Base-by-base conservation (phyloP, 2,797 vertebrate species). In the Lateolabrax maculatus region DNA sequence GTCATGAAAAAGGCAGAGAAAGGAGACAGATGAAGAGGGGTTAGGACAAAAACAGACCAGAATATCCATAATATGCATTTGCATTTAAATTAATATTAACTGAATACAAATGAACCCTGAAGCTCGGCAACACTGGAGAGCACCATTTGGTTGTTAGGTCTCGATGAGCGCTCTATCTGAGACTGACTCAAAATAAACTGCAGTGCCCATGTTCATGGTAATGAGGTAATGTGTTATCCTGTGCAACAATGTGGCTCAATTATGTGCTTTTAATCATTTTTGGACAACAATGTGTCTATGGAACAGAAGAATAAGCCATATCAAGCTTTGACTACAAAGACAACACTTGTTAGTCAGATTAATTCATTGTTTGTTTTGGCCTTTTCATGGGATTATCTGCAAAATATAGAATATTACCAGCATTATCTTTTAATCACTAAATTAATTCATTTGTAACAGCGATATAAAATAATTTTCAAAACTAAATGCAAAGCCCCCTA, bases 401-500 rank as follows among this genome's bases (percentile, higher is more conserved):
- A 62, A 43, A 48, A 56, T 36, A 19, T 1, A 21, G 3, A 64
- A 39, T 8, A 49, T 29, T 6, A 60, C 9, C 2, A 55, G 2
- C 9, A 9, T 37, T 16, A 29, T 23, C 9, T 3, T 27, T 43
- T 23, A 46, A 74, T 53, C 3, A 9, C 46, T 41, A 2, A 53
- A 21, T 1, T 23, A 23, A 21, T 4, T 16, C 15, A 46, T 13
- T 3, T 56, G 5, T 0, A 49, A 60, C 46, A 21, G 3, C 2
- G 2, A 55, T 21, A 51, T 11, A 5, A 8, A 46, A n/a, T 18
- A 1, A 27, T 12, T 39, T 31, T 21, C 2, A 43, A 66, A 65
- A 39, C 2, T 52, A 16, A 68, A 66, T 53, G 3, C 6, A 60
- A 34, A 57, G 18, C 1, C 1, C 15, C 81, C 77, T 94, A 99